Evolutionary conservation across 2,888 invertebrate species (phyloP).

Genomic region (Congeria kusceri): DNA sequence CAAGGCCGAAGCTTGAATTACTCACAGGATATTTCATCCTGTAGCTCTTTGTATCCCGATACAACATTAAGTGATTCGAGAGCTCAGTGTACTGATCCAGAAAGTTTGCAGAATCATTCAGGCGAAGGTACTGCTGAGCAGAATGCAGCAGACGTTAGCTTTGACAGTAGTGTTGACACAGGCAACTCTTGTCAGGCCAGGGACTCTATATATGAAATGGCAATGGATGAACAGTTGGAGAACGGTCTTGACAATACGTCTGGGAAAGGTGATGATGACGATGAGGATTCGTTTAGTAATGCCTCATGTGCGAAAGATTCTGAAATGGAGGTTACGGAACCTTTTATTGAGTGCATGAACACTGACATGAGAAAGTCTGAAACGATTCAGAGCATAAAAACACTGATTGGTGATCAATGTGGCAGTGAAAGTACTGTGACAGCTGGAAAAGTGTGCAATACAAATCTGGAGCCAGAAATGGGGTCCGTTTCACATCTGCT

Average conservation of each 20-base stretch:
- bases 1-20: constrained; percentile 34
- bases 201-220: constrained; percentile 83
- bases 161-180: constrained; percentile 76
- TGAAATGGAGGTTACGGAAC: constrained; percentile 61
- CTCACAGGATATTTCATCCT: constrained; percentile 60
- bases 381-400: constrained; percentile 70
- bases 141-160: constrained; percentile 74
- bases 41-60: constrained; percentile 62
- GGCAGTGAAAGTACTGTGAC: constrained; percentile 2
- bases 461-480: constrained; percentile 28
- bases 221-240: constrained; percentile 83
- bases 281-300: constrained; percentile 81
- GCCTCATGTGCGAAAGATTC: constrained; percentile 75
- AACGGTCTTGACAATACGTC: constrained; percentile 52
- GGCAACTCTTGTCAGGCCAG: constrained; percentile 67
- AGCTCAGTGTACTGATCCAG: constrained; percentile 45
- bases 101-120: constrained; percentile 42
- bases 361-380: constrained; percentile 59
- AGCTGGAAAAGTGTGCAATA: constrained; percentile 48
- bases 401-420: constrained; percentile 60
- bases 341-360: constrained; percentile 51
- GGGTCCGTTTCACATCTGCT: constrained; percentile 60
- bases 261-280: constrained; percentile 71
- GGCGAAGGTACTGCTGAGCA: constrained; percentile 49
- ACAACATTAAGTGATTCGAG: constrained; percentile 61